Conservation (phyloP, 1,140 invertebrate genomes). For the Drosophila elegans region DNA sequence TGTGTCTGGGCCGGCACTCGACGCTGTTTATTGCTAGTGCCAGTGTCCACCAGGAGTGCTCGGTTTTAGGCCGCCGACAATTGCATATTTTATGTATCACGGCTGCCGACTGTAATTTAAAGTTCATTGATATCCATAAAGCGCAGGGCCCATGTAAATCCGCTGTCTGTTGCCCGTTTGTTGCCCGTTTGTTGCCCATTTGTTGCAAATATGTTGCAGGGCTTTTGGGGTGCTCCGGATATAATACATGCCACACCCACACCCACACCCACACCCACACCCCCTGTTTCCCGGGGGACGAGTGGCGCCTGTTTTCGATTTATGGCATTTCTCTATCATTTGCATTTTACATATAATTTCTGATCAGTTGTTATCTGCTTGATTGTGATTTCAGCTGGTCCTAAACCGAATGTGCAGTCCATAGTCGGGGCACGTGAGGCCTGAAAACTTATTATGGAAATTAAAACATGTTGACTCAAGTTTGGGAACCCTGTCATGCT, state of each 20-base stretch:
- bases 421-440: neutral
- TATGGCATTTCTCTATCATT: constrained; percentile 71
- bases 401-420: constrained; percentile 10
- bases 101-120: constrained; percentile 67
- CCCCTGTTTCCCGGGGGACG: constrained; percentile 6
- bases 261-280: constrained; percentile 8
- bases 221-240: constrained; percentile 24
- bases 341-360: constrained; percentile 75
- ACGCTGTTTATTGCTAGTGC: constrained; percentile 58
- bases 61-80: constrained; percentile 73
- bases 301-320: constrained; percentile 41
- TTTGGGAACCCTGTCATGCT: neutral
- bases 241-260: constrained; percentile 50
- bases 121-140: constrained; percentile 83
- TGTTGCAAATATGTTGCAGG: constrained; percentile 70
- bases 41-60: constrained; percentile 14
- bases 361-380: constrained; percentile 51
- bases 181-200: constrained; percentile 68
- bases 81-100: constrained; percentile 76
- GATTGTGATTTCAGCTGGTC: constrained; percentile 56
- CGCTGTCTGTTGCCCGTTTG: constrained; percentile 64
- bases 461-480: constrained; percentile 39
- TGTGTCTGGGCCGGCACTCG: constrained; percentile 65
- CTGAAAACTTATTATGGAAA: constrained; percentile 25
- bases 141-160: constrained; percentile 66